Evolutionary conservation across 1,140 invertebrate genomes (phyloP), one percentile per base, ranked within the genome.

Genomic region (Proctacanthus coquilletti): DNA sequence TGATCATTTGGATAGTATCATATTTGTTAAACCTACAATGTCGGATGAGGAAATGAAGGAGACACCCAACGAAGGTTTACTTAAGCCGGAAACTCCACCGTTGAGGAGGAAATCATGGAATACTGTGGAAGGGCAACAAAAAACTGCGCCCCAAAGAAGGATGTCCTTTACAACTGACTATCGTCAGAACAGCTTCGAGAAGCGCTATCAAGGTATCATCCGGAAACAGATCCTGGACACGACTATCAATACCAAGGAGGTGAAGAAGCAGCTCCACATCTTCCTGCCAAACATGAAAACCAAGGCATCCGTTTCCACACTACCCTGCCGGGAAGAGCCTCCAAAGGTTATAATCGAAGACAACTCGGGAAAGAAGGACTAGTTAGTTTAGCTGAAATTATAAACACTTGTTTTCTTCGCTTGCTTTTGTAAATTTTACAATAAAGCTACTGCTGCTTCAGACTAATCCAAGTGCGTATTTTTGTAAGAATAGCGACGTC

Each of bases 161-260:
- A n/a, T n/a, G n/a, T n/a, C n/a, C n/a, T n/a, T n/a, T n/a, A n/a
- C n/a, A n/a, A n/a, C n/a, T n/a, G n/a, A n/a, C n/a, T n/a, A n/a
- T n/a, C 54, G 53, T 31, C 54, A 57, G 37, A 45, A 45, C 2
- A 58, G 55, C 36, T 58, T 57, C 9, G 55, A 58, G 42, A 48
- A 50, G 0, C 46, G 55, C 14, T 58, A 58, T 27, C 52, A 52
- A 27, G 42, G 42, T 38, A 48, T 58, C 13, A 58, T 58, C 5
- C 46, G 55, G 25, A 49, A 45, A 21, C 55, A 56, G 39, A 58
- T 58, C 34, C 47, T 56, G 48, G 55, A 58, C 42, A 56, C 44
- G 8, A 53, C 45, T 42, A 55, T 57, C 25, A 58, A 58, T 39
- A 50, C 48, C 41, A 51, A 56, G 18, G 55, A 43, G 15, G 38